These are phyloP conservation scores for Pantala flavescens DNA, from an alignment of 1,140 invertebrate genomes.

Conservation along the genomic window DNA sequence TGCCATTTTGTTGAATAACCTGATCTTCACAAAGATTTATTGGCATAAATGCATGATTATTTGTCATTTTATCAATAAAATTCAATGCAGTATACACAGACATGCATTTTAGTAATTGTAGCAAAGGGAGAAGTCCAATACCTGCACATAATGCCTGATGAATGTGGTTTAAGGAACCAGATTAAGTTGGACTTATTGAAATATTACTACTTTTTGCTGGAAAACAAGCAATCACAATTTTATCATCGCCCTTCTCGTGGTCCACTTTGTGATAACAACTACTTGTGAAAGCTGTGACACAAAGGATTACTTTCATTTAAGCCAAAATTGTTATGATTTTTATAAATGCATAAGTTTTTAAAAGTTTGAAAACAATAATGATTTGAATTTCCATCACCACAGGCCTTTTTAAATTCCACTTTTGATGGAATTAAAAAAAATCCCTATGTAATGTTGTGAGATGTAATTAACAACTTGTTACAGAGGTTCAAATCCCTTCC, in stretches of 20 bases:
- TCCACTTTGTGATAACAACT: slow-evolving; percentile 13
- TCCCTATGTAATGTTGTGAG: not conserved
- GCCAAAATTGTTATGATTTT: slow-evolving; percentile 14
- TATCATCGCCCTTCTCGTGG: slow-evolving; percentile 10
- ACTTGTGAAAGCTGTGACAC: slow-evolving; percentile 13
- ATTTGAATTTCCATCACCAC: not conserved
- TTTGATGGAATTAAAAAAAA: not conserved
- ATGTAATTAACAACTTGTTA: slow-evolving; percentile 5
- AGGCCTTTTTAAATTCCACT: not conserved
- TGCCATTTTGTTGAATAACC: not conserved
- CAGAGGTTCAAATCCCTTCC: slow-evolving; percentile 3
- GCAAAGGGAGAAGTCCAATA: slow-evolving; percentile 5
- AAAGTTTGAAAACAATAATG: not conserved
- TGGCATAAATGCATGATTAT: slow-evolving; percentile 7
- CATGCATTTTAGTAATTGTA: not conserved
- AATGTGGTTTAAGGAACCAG: slow-evolving; percentile 5
- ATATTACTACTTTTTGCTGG: slow-evolving; percentile 4
- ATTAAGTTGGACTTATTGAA: not conserved
- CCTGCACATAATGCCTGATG: slow-evolving; percentile 7
- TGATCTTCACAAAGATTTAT: not conserved
- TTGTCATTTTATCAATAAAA: slow-evolving; percentile 2
- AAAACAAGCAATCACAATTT: slow-evolving; percentile 12
- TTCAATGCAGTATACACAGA: slow-evolving; percentile 6
- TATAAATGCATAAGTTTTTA: slow-evolving; percentile 13
- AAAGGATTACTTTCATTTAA: slow-evolving; percentile 14